Percentiles rank a stretch among this genome's conserved stretches.
These are phyloP conservation scores for Cariama cristata DNA, from an alignment of 2,113 vertebrate species.

Conservation along the genomic window DNA sequence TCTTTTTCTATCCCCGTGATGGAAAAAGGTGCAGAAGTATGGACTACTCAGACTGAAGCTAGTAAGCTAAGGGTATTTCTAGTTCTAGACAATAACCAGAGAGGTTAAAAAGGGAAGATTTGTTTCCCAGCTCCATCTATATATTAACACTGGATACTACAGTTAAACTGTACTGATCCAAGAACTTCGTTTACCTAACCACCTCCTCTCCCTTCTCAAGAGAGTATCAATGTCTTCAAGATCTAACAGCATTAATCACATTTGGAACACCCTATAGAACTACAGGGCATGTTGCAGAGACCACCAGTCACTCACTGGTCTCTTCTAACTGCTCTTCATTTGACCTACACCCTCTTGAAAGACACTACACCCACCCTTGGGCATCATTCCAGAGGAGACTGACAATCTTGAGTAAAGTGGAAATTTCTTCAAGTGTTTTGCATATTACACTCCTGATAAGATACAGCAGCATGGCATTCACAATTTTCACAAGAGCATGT, in stretches of 20 bases:
- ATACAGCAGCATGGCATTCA: neutral
- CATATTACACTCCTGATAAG: neutral
- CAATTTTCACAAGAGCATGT: neutral
- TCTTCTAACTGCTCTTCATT: neutral
- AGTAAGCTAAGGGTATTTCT: neutral
- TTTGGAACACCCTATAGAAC: neutral
- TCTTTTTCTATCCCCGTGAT: neutral
- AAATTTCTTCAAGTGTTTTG: neutral
- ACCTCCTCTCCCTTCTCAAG: neutral
- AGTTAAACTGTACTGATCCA: neutral
- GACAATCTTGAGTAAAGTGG: neutral
- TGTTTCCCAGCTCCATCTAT: neutral
- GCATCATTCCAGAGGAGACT: neutral
- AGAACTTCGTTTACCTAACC: neutral
- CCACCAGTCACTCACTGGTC: neutral
- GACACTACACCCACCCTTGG: neutral
- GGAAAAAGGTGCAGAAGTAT: neutral
- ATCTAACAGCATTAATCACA: neutral
- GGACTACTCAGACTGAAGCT: neutral
- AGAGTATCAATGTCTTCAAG: neutral
- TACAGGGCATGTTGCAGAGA: accelerated
- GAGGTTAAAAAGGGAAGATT: neutral
- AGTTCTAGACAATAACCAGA: neutral
- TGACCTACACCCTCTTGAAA: neutral
- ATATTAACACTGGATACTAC: neutral